Percentiles rank a stretch among this genome's conserved stretches.
These are phyloP conservation scores for Leptonema lineaticorne DNA, from an alignment of 1,140 invertebrate genomes.

Conservation along the genomic window DNA sequence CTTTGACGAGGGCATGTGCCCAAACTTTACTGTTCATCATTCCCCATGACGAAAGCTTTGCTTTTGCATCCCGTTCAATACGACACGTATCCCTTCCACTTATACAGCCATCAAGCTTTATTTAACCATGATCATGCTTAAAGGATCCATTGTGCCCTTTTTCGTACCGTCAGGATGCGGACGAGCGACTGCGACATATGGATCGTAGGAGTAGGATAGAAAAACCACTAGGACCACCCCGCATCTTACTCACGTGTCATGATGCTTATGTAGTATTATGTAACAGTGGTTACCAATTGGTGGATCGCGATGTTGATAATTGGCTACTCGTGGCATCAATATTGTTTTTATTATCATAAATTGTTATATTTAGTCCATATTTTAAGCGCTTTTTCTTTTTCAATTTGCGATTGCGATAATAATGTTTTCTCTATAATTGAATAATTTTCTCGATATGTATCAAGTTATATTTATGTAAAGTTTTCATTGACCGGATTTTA, in stretches of 20 bases:
- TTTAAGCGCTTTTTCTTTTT: not conserved
- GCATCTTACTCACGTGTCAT: not conserved
- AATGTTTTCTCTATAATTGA: no score
- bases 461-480: not conserved
- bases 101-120: slow-evolving; percentile 1
- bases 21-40: not conserved
- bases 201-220: not conserved
- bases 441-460: not conserved
- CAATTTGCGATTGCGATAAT: no score
- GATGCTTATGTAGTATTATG: not conserved
- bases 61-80: not conserved
- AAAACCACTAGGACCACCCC: not conserved
- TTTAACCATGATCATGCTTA: slow-evolving; percentile 7
- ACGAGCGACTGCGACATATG: not conserved
- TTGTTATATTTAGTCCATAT: not conserved
- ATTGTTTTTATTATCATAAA: not conserved
- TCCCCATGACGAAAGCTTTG: slow-evolving; percentile 2
- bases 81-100: slow-evolving; percentile 1
- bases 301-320: no score
- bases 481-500: slow-evolving; percentile 8
- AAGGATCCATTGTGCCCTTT: not conserved
- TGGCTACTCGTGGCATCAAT: no score
- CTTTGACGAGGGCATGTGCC: slow-evolving; percentile 5
- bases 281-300: no score
- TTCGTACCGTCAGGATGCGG: not conserved